Evolutionary conservation across 2,113 vertebrate species (phyloP).

Genomic region (Ondatra zibethicus): DNA sequence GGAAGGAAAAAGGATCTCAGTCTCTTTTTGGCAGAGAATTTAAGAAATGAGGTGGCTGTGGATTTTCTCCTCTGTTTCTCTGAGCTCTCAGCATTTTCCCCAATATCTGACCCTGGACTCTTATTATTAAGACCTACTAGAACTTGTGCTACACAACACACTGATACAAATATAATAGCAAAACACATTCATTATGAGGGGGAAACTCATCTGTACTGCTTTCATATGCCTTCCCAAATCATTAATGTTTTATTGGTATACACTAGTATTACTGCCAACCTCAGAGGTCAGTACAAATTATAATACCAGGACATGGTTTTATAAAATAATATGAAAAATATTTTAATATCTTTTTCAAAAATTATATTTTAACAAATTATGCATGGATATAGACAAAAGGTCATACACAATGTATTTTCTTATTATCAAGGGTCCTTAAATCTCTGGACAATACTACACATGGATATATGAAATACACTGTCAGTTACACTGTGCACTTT

Average conservation of each 20-base stretch:
- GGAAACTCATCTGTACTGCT: not conserved
- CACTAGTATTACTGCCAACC: not conserved
- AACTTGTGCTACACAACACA: not conserved
- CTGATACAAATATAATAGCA: not conserved
- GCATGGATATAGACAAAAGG: not conserved
- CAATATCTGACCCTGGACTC: too few species aligned
- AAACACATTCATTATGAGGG: not conserved
- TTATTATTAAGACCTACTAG: too few species aligned
- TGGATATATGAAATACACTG: not conserved
- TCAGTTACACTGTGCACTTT: not conserved
- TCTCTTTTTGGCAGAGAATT: too few species aligned
- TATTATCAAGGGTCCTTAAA: not conserved
- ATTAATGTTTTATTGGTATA: not conserved
- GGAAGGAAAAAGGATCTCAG: too few species aligned
- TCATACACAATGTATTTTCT: not conserved
- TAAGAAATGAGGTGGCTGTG: too few species aligned
- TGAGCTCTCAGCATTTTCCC: too few species aligned
- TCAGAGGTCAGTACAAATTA: conserved; percentile 1
- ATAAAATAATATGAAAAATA: not conserved
- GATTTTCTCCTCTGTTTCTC: too few species aligned
- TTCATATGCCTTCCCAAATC: not conserved
- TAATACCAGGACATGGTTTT: not conserved
- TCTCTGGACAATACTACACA: not conserved
- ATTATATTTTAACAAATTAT: not conserved
- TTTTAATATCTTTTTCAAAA: not conserved